Conservation (phyloP, 2,888 invertebrate genomes). For the Rotaria sp. region DNA sequence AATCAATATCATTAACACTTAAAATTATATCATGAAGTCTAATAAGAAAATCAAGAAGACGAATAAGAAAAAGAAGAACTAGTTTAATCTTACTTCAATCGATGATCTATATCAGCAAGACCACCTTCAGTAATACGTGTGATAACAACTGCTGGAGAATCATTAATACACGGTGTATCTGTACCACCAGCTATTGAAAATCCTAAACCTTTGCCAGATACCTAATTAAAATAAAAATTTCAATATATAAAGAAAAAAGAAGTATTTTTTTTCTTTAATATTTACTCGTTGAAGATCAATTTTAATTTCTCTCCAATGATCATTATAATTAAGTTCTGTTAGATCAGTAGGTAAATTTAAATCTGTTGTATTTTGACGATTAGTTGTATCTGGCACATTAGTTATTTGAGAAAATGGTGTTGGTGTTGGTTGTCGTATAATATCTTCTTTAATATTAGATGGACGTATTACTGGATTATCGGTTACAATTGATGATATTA, state of each 20-base stretch:
- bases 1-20: conserved; percentile 81
- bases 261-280: background rate
- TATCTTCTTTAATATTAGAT: background rate
- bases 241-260: background rate
- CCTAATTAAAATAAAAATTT: background rate
- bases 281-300: background rate
- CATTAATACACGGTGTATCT: conserved; percentile 76
- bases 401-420: background rate
- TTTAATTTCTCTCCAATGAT: conserved; percentile 66
- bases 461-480: background rate
- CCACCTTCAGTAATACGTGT: conserved; percentile 91
- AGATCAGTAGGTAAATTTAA: background rate
- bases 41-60: conserved; percentile 39
- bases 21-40: conserved; percentile 89
- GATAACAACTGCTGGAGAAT: conserved; percentile 80
- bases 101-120: conserved; percentile 83
- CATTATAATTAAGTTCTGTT: conserved; percentile 54
- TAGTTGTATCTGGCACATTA: background rate
- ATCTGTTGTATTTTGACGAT: background rate
- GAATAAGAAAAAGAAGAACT: background rate
- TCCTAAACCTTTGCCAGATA: conserved; percentile 75
- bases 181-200: conserved; percentile 97
- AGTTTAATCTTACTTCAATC: conserved; percentile 58
- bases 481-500: background rate
- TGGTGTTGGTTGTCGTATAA: background rate